Evolutionary conservation across 2,113 vertebrate genomes (phyloP).

Genomic region (Aegithalos caudatus): DNA sequence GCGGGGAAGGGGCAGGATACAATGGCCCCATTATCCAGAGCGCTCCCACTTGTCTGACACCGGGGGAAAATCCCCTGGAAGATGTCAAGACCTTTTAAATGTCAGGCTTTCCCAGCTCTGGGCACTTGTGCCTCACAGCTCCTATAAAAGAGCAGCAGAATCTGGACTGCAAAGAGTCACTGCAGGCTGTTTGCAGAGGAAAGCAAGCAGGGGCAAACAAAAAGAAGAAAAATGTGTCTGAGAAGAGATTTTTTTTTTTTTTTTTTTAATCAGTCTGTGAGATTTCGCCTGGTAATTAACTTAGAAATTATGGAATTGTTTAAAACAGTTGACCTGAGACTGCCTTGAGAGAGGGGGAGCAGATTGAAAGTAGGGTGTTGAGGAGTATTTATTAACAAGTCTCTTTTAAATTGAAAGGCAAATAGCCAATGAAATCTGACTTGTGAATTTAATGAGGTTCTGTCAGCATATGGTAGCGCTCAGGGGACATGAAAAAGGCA

Average conservation of each 20-base stretch:
- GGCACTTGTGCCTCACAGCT: slow-evolving; percentile 20
- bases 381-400: slow-evolving; percentile 26
- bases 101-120: slow-evolving; percentile 46
- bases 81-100: slow-evolving; percentile 70
- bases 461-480: slow-evolving; percentile 40
- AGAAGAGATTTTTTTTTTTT: background rate
- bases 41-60: background rate
- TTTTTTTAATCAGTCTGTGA: background rate
- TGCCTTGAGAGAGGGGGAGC: background rate
- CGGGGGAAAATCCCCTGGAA: background rate
- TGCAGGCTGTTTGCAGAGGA: background rate
- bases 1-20: background rate
- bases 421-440: slow-evolving; percentile 41
- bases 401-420: slow-evolving; percentile 5
- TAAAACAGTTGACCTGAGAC: background rate
- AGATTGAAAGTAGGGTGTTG: background rate
- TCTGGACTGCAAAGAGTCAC: background rate
- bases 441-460: slow-evolving; percentile 17
- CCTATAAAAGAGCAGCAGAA: background rate
- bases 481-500: background rate
- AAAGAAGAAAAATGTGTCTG: background rate
- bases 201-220: background rate
- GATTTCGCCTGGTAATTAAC: background rate
- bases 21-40: slow-evolving; percentile 52
- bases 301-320: background rate